Conservation (phyloP, 2,888 invertebrate species). For the Erebia ligea region DNA sequence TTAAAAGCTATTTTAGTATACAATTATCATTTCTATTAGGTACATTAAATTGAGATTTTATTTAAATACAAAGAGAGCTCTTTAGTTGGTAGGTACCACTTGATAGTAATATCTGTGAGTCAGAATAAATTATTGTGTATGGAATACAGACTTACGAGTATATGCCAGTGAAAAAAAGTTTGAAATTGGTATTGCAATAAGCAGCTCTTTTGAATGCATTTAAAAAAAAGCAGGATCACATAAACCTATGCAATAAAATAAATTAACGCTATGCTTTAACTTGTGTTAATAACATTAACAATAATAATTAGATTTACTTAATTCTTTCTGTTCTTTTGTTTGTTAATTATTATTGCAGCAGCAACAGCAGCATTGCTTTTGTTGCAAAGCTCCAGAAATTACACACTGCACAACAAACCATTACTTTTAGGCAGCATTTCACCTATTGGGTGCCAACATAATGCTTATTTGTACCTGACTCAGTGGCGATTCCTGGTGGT, state of each 20-base stretch:
- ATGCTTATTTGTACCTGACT: no score
- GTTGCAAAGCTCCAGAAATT: no score
- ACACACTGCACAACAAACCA: no score
- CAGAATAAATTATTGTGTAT: background rate
- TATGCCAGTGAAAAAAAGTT: background rate
- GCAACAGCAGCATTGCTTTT: no score
- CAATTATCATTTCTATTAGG: background rate
- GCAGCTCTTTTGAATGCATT: background rate
- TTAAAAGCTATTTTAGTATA: constrained; percentile 10
- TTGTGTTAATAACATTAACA: no score
- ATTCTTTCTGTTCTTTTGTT: no score
- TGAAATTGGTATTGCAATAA: background rate
- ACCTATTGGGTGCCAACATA: no score
- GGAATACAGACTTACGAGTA: constrained; percentile 6
- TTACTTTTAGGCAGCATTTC: no score
- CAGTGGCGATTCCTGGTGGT: no score
- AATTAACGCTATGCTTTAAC: no score
- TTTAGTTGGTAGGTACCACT: background rate
- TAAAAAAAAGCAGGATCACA: background rate
- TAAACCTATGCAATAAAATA: background rate
- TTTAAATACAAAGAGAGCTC: constrained; percentile 4
- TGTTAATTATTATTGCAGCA: no score
- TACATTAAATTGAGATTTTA: background rate
- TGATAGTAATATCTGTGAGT: background rate
- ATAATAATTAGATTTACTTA: no score